These are phyloP conservation scores for Pilophorus perplexus DNA, from an alignment of 2,888 invertebrate genomes.

Conservation along the genomic window DNA sequence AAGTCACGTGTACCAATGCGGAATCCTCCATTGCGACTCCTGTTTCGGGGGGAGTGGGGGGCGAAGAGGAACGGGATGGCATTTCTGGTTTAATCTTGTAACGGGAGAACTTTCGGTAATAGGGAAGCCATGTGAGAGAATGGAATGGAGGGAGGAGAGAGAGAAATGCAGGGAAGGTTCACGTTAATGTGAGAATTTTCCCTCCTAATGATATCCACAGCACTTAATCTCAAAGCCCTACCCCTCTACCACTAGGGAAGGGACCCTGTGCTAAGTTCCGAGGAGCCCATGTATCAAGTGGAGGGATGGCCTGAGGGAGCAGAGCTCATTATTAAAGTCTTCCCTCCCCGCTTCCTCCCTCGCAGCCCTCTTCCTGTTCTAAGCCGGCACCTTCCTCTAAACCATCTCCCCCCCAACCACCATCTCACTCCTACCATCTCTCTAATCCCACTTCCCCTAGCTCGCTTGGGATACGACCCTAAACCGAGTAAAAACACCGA, in stretches of 20 bases:
- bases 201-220: slow-evolving; percentile 37
- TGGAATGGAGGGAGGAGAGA: slow-evolving; percentile 2
- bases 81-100: slow-evolving; percentile 33
- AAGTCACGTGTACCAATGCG: too few species aligned
- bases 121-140: slow-evolving; percentile 26
- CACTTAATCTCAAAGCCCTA: slow-evolving; percentile 31
- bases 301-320: slow-evolving; percentile 35
- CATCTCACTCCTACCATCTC: background rate
- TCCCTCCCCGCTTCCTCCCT: slow-evolving; percentile 14
- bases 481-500: background rate
- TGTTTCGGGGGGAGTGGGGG: slow-evolving; percentile 4
- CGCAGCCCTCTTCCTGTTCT: too few species aligned
- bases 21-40: slow-evolving; percentile 10
- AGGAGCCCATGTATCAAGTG: slow-evolving; percentile 34
- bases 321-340: slow-evolving; percentile 35
- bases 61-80: slow-evolving; percentile 12
- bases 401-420: background rate
- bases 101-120: slow-evolving; percentile 26
- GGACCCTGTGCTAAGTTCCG: slow-evolving; percentile 17
- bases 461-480: background rate
- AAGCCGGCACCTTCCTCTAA: slow-evolving; percentile 14
- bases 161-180: slow-evolving; percentile 23
- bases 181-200: slow-evolving; percentile 37
- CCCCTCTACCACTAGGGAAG: slow-evolving; percentile 3
- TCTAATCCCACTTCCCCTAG: background rate